Conservation (phyloP, 37 sponge, comb jelly and placozoan species). For the Oscarella lobularis region DNA sequence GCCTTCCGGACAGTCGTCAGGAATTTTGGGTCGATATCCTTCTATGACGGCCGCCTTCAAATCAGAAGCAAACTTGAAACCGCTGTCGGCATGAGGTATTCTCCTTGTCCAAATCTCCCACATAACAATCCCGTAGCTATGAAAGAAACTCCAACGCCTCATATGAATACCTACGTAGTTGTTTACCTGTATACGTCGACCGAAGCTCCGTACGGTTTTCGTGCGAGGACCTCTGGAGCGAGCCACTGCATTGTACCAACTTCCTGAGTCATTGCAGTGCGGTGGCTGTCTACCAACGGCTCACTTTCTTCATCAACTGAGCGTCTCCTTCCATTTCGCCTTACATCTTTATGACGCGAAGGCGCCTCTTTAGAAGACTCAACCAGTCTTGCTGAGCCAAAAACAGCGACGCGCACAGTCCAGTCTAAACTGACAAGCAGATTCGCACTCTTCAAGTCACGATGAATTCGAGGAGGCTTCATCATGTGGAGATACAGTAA, state of each 20-base stretch:
- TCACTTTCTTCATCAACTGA: not conserved
- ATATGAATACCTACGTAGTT: not conserved
- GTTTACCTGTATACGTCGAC: not conserved
- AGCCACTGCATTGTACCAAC: not conserved
- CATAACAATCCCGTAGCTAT: not conserved
- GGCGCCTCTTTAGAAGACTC: too few relatives aligned
- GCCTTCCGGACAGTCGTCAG: not conserved
- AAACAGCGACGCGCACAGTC: conserved; percentile 7
- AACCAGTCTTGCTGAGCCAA: conserved; percentile 10
- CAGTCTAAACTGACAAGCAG: not conserved
- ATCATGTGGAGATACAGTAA: conserved; percentile 5
- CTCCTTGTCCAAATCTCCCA: not conserved
- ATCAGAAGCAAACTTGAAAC: not conserved
- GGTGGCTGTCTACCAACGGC: not conserved
- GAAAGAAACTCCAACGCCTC: not conserved
- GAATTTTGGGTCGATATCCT: not conserved
- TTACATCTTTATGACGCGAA: not conserved
- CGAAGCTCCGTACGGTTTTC: not conserved
- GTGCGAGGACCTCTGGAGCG: not conserved
- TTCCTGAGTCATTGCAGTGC: not conserved
- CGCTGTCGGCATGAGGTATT: not conserved
- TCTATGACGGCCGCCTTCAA: not conserved
- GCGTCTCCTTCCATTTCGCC: too few relatives aligned
- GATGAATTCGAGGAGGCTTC: conserved; percentile 6
- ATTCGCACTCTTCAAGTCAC: conserved; percentile 11